phyloP scores from a whole-genome alignment of 2,113 vertebrate species.

The Scomber colias region DNA sequence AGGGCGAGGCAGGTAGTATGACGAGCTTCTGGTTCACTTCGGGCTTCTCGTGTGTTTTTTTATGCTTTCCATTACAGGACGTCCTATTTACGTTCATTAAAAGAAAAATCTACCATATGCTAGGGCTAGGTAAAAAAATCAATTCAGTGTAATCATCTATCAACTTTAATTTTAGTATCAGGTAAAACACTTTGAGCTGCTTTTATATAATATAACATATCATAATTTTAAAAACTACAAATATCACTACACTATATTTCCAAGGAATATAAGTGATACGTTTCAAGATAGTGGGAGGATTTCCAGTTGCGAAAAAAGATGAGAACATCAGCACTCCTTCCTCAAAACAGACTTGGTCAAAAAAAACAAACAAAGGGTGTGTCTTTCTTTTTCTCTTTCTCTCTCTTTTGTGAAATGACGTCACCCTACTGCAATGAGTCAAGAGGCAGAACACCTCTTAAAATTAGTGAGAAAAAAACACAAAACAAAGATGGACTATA shows the following conservation, averaged over 20 bases:
- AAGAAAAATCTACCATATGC: neutral
- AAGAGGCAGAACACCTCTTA: neutral
- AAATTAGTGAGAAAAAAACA: neutral
- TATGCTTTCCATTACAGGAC: neutral
- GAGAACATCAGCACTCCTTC: neutral
- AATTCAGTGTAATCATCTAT: neutral
- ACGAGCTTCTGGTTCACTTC: neutral
- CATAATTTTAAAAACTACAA: no score
- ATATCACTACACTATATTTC: neutral
- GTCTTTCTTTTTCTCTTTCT: neutral
- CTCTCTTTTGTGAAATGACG: neutral
- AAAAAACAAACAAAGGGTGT: neutral
- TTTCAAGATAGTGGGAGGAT: neutral
- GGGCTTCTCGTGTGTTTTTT: neutral
- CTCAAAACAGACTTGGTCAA: conserved; percentile 3
- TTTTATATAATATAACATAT: no score
- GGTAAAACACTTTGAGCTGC: no score
- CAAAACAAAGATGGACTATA: no score
- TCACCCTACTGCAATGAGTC: neutral
- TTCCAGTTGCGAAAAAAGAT: neutral
- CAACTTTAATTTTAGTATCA: neutral
- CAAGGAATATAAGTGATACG: neutral
- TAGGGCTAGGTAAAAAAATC: neutral
- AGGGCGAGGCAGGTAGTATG: neutral
- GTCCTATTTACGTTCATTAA: neutral